Base-by-base conservation (phyloP, 1,140 invertebrate species). In the Drosophila miranda region DNA sequence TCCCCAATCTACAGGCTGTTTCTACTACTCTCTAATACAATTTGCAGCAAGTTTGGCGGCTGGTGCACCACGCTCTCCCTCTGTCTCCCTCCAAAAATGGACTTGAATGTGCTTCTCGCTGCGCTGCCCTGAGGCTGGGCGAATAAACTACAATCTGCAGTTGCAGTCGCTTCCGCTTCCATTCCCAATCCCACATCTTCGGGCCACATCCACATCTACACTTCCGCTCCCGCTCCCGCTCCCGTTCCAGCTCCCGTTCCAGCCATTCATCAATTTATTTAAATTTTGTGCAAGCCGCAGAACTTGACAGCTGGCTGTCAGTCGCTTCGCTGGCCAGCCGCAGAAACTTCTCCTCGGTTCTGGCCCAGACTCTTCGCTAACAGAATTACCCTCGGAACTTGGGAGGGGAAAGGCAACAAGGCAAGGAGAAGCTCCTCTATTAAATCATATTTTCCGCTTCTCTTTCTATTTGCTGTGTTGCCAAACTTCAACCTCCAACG, bases 191-290 rank as follows among this genome's bases (percentile, higher is more conserved):
- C 34, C 34, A 38, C 4, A 38, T 38, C 34, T 13, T 13, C 11
- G 11, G 11, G 34, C 34, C 23, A 8, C 44, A n/a, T 13, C 23
- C 23, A 7, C 53, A 16, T 26, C 13, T 41, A 13, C 34, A 11
- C 48, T 23, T n/a, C 19, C 21, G 16, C 28, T 1, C 48, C 23
- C 23, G 4, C 53, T 26, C 13, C 46, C 43, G 5, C 30, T 23
- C n/a, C 19, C 21, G 16, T n/a, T n/a, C n/a, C n/a, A n/a, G n/a
- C 38, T 1, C 53, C 21, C 26, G 26, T 49, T 53, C 5, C 23
- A 58, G 44, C 23, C 67, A 62, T 75, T 78, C 75, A 63, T 78
- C 67, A 78, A 78, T 78, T 78, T 78, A 71, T 78, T 78, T 75
- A 72, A 75, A 78, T 78, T 75, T 59, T 59, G 49, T 72, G 46